Conservation (phyloP, 53 echinoderm and acorn worm species). For the Paracentrotus lividus region DNA sequence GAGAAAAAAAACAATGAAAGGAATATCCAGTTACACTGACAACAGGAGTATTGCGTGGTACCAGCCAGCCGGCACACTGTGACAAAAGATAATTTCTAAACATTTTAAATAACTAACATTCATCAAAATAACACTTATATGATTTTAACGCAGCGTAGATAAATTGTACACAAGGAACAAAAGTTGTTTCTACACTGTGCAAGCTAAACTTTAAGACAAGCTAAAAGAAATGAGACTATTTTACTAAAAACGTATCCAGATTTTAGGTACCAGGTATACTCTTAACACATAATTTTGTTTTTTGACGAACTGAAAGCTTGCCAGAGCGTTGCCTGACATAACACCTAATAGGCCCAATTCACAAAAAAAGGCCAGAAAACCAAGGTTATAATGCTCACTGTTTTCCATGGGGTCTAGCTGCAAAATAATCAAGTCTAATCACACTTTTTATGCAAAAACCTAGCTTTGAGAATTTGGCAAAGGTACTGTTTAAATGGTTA, state of each 20-base stretch:
- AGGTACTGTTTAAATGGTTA: too few relatives aligned
- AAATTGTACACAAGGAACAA: not conserved
- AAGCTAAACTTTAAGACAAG: not conserved
- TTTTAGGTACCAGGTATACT: too few relatives aligned
- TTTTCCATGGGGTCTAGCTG: too few relatives aligned
- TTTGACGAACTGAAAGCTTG: too few relatives aligned
- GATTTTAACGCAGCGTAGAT: not conserved
- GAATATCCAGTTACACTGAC: constrained; percentile 16
- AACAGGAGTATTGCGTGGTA: constrained; percentile 12
- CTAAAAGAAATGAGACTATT: not conserved
- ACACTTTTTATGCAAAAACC: too few relatives aligned
- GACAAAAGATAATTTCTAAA: not conserved
- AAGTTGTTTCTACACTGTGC: not conserved
- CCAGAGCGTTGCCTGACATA: too few relatives aligned
- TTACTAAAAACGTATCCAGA: not conserved
- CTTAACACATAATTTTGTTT: too few relatives aligned
- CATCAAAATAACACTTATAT: not conserved
- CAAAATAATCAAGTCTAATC: too few relatives aligned
- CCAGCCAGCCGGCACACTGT: constrained; percentile 29
- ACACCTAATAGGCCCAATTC: too few relatives aligned
- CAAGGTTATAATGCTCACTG: too few relatives aligned
- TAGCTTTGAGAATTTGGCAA: too few relatives aligned
- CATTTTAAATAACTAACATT: not conserved
- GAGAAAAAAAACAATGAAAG: not conserved
- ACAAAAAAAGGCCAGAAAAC: too few relatives aligned